Evolutionary conservation across 2,888 invertebrate species (phyloP), one percentile per base, ranked within the genome.

Genomic region (Agrotis segetum): DNA sequence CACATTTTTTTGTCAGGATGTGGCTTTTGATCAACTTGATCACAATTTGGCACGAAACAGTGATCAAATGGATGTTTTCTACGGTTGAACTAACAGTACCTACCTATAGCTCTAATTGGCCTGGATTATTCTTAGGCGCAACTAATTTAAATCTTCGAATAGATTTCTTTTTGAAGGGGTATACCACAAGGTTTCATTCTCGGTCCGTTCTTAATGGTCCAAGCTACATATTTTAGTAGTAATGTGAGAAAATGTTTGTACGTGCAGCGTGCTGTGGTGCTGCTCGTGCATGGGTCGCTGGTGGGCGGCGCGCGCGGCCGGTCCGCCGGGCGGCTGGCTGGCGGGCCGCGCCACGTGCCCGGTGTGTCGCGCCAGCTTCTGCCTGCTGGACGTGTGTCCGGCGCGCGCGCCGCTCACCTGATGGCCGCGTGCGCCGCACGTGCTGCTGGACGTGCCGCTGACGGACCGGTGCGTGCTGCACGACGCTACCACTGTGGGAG

Each of bases 321-420:
- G 97, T 44, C 96, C 97, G 76, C 97, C 98, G 11, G 97, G 97
- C 80, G 96, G 97, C 17, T 99, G 99, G 99, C 96, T 99, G 74
- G 96, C 97, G 50, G 97, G 97, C 13, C 98, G 98, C 91, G 98
- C 98, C 91, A 97, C 98, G 1, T 99, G 99, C 92, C 99, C 99
- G 11, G 98, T 98, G 88, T 99, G 99, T 89, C 96, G 99, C 84
- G 97, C 98, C 47, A 96, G 95, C 63, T 99, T 99, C 96, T 99
- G 99, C 91, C 93, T 99, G 83, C 96, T 98, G 24, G 99, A 99
- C 96, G 98, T 99, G 29, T 97, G 97, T 85, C 97, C 95, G 24
- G 96, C 89, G 55, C 75, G 85, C 17, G 3, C 2, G 61, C 46
- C 74, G 2, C 46, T 52, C 67, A 71, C 74, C 71, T 69, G 82